Base-by-base conservation (phyloP, 2,797 vertebrate genomes). In the Sebastes cheni region DNA sequence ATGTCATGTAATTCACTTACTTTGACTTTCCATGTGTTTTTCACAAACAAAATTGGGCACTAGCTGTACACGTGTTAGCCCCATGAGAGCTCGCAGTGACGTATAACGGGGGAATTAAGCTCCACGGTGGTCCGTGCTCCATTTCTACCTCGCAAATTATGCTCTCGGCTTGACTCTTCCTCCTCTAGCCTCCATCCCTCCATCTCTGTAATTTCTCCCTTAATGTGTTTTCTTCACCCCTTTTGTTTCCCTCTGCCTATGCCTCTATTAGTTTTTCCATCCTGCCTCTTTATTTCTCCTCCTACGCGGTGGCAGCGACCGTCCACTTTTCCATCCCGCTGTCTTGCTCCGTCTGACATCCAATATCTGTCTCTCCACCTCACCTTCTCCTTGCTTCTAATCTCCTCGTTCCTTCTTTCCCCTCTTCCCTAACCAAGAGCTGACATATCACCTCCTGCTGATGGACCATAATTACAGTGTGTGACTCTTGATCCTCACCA, bases 141-240 rank as follows among this genome's bases (percentile, higher is more conserved):
- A 86, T 82, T 85, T 82, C 69, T 75, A 76, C 23, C 78, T 69
- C 1, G 2, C 79, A 91, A 88, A 92, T 87, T 75, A 91, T 58
- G 60, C 74, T 85, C 85, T 77, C 76, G 18, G 78, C 83, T 81
- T 73, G 88, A 83, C 56, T 87, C 80, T 80, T 85, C 83, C 85
- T 78, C 81, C 25, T 81, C 73, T 65, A 61, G 75, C 85, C 59
- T 80, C 72, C 23, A 6, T 75, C 81, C n/a, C 27, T 77, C 50
- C 64, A 34, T 75, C 81, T 62, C 79, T 82, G 23, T 85, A 67
- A 81, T 86, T 80, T 76, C 55, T 82, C 64, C 69, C 32, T 50
- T 82, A 34, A 82, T 87, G 66, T 77, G 73, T 87, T 80, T 76
- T 82, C 70, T 55, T 75, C 23, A 25, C 3, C 30, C 8, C 12